A percentile compares a stretch with the other conserved stretches of the same genome.
phyloP scores from a whole-genome alignment of 2,113 vertebrate species.

The Serilophus lunatus region DNA sequence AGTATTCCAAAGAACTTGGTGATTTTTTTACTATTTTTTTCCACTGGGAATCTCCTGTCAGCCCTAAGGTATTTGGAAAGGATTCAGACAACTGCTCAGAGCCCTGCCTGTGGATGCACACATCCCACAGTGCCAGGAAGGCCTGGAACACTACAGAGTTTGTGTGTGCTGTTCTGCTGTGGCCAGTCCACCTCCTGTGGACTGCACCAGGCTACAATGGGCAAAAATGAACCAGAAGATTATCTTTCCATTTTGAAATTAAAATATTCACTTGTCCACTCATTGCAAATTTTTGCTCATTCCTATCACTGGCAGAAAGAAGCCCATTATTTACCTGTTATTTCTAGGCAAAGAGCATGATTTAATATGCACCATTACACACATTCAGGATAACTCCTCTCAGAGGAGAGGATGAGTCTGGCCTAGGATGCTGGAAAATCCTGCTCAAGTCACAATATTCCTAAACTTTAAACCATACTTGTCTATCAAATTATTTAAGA shows the following conservation, averaged over 20 bases:
- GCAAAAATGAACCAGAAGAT: neutral
- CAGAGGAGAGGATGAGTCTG: no score
- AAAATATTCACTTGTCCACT: neutral
- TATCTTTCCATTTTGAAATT: neutral
- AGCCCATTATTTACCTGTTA: neutral
- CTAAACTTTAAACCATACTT: no score
- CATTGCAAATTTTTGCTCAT: neutral
- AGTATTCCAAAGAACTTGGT: neutral
- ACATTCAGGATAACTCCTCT: no score
- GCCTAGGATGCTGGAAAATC: no score
- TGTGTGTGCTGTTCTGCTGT: fast-evolving
- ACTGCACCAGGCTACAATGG: neutral
- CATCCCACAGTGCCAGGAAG: neutral
- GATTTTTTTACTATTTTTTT: no score
- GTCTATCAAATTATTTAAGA: no score
- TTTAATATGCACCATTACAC: fast-evolving
- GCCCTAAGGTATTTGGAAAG: neutral
- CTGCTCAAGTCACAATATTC: no score
- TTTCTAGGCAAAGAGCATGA: neutral
- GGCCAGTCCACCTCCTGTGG: fast-evolving
- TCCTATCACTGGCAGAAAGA: neutral
- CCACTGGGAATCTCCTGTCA: neutral
- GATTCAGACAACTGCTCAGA: neutral
- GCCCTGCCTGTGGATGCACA: neutral
- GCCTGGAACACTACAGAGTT: neutral